Evolutionary conservation across 2,113 vertebrate species (phyloP).

Genomic region (Antechinus flavipes): DNA sequence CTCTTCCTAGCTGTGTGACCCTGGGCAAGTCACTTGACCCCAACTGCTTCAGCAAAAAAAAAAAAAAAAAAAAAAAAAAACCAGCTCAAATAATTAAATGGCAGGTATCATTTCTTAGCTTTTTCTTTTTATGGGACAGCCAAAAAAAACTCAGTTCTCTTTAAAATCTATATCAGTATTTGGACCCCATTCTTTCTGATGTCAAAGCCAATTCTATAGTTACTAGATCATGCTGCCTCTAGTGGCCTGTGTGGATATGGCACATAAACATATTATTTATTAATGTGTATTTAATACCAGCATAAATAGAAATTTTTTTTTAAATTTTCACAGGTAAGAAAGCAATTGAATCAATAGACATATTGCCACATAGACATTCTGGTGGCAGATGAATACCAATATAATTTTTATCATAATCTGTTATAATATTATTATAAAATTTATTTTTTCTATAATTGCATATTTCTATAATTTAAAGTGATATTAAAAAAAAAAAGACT

Average conservation of each 20-base stretch:
- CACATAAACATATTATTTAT: neutral
- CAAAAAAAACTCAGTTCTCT: neutral
- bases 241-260: neutral
- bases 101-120: neutral
- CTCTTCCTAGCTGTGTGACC: too few relatives aligned
- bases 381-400: neutral
- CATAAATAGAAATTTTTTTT: neutral
- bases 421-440: neutral
- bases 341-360: neutral
- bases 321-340: neutral
- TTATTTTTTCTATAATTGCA: neutral
- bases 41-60: too few relatives aligned
- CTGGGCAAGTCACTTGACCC: too few relatives aligned
- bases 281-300: neutral
- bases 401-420: neutral
- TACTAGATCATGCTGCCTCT: neutral
- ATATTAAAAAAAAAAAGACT: conserved; percentile 39
- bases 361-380: neutral
- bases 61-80: neutral
- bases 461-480: neutral
- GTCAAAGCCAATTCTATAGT: neutral
- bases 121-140: neutral
- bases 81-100: neutral
- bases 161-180: neutral
- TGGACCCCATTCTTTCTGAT: neutral